A percentile compares a stretch with the other conserved stretches of the same genome.
phyloP scores from a whole-genome alignment of 1,140 invertebrate species.

The Rhizoglyphus robini region DNA sequence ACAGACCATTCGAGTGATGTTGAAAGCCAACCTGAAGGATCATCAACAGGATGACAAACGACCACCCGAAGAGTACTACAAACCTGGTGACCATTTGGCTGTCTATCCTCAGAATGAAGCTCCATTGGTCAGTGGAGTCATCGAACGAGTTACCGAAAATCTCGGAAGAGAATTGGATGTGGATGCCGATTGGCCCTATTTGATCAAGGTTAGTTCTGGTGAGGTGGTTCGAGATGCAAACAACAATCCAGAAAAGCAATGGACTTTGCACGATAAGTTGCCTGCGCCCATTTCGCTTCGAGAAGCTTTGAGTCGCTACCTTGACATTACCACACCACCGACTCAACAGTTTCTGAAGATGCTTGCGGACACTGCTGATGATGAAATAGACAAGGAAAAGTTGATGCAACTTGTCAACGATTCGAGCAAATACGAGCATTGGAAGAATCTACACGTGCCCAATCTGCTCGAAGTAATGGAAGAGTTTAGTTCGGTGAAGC shows the following conservation, averaged over 20 bases:
- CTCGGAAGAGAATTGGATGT: neutral
- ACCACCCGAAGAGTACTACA: constrained; percentile 26
- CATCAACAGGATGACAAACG: neutral
- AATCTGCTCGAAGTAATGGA: constrained; percentile 72
- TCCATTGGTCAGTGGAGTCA: constrained; percentile 63
- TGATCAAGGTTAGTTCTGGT: constrained; percentile 10
- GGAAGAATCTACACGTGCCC: constrained; percentile 72
- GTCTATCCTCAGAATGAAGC: constrained; percentile 68
- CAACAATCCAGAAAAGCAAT: constrained; percentile 50
- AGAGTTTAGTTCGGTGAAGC: constrained; percentile 69
- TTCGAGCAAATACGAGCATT: constrained; percentile 76
- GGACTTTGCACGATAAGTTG: constrained; percentile 68
- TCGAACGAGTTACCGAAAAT: constrained; percentile 50
- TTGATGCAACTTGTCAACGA: constrained; percentile 64
- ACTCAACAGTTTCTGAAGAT: constrained; percentile 68
- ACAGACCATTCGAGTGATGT: constrained; percentile 12
- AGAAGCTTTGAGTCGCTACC: constrained; percentile 61
- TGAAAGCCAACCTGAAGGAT: neutral
- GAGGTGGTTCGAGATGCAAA: neutral
- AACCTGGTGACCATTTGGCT: constrained; percentile 83
- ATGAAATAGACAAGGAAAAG: constrained; percentile 54
- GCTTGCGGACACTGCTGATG: constrained; percentile 55
- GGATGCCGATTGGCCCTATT: neutral
- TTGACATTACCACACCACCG: constrained; percentile 85
- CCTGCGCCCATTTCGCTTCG: constrained; percentile 55